phyloP scores from a whole-genome alignment of 2,797 vertebrate species.

The Chiloscyllium punctatum region DNA sequence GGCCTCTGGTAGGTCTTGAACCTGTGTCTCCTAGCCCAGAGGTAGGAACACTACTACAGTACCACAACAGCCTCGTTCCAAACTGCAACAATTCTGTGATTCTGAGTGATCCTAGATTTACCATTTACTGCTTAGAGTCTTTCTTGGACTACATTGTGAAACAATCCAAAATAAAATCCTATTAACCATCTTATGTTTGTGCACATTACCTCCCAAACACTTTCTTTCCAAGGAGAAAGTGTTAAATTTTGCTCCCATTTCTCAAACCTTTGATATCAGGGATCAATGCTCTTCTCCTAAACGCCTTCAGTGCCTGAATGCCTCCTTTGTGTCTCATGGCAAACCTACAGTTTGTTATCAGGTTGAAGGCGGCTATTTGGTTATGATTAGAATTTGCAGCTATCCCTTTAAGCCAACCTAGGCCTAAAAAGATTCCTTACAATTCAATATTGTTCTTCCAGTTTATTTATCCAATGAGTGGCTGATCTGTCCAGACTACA shows the following conservation, averaged over 20 bases:
- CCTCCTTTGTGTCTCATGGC: background rate
- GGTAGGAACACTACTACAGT: too few relatives aligned
- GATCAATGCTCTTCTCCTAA: background rate
- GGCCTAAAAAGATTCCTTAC: background rate
- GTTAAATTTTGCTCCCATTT: background rate
- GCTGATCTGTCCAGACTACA: background rate
- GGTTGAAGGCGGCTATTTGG: background rate
- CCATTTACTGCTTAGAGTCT: background rate
- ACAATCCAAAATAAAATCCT: background rate
- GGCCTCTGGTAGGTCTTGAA: too few relatives aligned
- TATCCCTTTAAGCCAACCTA: slow-evolving; percentile 23
- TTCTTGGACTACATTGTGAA: background rate
- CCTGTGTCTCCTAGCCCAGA: too few relatives aligned
- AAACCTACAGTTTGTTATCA: background rate
- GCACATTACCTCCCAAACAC: background rate
- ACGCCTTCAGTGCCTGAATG: background rate
- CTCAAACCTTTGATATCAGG: background rate
- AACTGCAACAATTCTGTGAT: too few relatives aligned
- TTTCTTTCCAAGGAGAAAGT: background rate
- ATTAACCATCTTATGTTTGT: background rate
- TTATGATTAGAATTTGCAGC: slow-evolving; percentile 5
- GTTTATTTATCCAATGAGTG: background rate
- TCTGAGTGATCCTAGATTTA: background rate
- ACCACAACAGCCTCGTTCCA: too few relatives aligned
- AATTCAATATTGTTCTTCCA: background rate